Conservation (phyloP, 2,113 vertebrate species). For the Vulpes ferrilata region DNA sequence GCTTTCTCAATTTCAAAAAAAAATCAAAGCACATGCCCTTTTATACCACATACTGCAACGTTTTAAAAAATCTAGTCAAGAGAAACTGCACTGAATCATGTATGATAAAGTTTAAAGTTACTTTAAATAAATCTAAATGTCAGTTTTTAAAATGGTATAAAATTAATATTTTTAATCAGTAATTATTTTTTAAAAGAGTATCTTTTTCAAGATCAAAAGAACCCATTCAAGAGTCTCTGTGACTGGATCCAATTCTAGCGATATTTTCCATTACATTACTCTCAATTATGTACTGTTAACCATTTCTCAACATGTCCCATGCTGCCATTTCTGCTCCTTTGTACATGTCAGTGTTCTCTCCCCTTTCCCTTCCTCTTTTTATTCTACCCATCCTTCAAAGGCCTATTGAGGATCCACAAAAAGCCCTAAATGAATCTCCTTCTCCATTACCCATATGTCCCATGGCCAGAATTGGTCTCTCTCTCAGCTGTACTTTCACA, state of each 20-base stretch:
- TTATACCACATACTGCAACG: background rate
- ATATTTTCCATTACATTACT: background rate
- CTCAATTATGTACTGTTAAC: background rate
- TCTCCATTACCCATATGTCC: slow-evolving; percentile 2
- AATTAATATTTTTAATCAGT: slow-evolving; percentile 52
- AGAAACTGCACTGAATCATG: slow-evolving; percentile 9
- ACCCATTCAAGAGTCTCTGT: slow-evolving; percentile 44
- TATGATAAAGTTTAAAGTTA: slow-evolving; percentile 43
- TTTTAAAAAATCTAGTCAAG: slow-evolving; percentile 50
- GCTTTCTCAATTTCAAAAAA: slow-evolving; percentile 16
- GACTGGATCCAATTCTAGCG: background rate
- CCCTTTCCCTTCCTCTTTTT: background rate
- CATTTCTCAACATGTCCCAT: background rate
- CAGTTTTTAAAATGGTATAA: slow-evolving; percentile 14
- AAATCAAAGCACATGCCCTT: background rate
- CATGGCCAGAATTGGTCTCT: slow-evolving; percentile 14
- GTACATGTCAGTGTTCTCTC: background rate
- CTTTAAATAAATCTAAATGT: slow-evolving; percentile 27
- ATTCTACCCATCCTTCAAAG: slow-evolving; percentile 6
- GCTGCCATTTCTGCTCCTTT: background rate
- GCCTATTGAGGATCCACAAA: background rate
- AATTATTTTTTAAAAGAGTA: background rate
- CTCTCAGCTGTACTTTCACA: slow-evolving; percentile 54
- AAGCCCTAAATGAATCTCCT: slow-evolving; percentile 2
- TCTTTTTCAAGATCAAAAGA: slow-evolving; percentile 43